phyloP scores from a whole-genome alignment of 2,113 vertebrate species.

The Paratilapia polleni region DNA sequence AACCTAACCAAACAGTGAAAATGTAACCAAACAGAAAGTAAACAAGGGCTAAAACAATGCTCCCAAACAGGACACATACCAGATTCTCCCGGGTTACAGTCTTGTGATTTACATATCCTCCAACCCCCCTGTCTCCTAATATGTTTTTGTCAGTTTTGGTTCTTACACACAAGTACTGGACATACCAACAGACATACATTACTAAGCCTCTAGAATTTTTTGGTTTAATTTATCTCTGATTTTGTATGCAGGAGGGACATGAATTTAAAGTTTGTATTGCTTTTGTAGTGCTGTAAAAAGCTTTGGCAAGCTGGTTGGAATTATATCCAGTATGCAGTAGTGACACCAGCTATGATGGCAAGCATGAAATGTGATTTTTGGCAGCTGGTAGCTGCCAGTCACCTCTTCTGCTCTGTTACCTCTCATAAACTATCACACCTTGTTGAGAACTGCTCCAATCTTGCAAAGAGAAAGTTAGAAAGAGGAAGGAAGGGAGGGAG shows the following conservation, averaged over 20 bases:
- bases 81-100: not conserved
- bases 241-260: not conserved
- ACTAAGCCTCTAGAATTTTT: not conserved
- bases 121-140: not conserved
- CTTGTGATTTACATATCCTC: not conserved
- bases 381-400: not conserved
- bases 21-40: not conserved
- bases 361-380: conserved; percentile 12
- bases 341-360: not conserved
- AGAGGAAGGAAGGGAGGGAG: conserved; percentile 14
- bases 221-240: not conserved
- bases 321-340: not conserved
- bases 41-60: not conserved
- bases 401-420: not conserved
- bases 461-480: conserved; percentile 48
- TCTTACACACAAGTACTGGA: not conserved
- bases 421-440: conserved; percentile 36
- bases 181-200: not conserved
- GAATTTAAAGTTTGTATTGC: not conserved
- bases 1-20: not conserved
- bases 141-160: not conserved
- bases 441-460: conserved; percentile 39
- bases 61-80: not conserved
- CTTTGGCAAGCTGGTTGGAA: not conserved
- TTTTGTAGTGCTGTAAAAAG: not conserved